Conservation (phyloP, 2,797 vertebrate genomes). For the Propithecus deckenii region DNA sequence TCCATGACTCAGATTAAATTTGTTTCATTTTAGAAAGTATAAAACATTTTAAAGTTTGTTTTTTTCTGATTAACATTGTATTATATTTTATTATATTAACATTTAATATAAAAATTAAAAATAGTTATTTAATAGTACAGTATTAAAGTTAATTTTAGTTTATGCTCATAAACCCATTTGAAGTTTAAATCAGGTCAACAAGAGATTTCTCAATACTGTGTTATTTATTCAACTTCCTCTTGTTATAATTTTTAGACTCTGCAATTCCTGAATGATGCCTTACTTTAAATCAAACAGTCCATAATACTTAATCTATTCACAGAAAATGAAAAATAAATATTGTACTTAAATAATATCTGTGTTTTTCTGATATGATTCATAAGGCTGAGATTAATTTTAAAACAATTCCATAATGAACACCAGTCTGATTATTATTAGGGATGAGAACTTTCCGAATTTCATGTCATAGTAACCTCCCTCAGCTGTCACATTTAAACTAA, state of each 20-base stretch:
- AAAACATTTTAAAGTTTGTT: background rate
- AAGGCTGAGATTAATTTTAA: background rate
- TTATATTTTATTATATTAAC: too few species aligned
- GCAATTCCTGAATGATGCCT: background rate
- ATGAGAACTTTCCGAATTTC: background rate
- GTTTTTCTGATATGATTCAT: background rate
- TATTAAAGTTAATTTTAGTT: background rate
- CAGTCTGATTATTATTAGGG: background rate
- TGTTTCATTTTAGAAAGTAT: background rate
- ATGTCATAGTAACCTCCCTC: background rate
- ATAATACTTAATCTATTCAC: background rate
- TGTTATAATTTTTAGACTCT: background rate
- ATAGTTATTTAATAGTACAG: background rate
- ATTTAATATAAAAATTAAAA: background rate
- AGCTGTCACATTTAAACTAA: background rate
- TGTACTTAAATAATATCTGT: background rate
- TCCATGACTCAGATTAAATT: background rate
- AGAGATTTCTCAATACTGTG: background rate
- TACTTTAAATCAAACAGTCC: background rate
- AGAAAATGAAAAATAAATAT: background rate
- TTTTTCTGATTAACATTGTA: background rate
- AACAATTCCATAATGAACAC: background rate
- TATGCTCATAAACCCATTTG: background rate
- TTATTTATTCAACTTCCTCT: background rate
- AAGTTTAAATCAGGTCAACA: conserved; percentile 2